Base-by-base conservation (phyloP, 2,888 invertebrate genomes). In the Drymonia ruficornis region DNA sequence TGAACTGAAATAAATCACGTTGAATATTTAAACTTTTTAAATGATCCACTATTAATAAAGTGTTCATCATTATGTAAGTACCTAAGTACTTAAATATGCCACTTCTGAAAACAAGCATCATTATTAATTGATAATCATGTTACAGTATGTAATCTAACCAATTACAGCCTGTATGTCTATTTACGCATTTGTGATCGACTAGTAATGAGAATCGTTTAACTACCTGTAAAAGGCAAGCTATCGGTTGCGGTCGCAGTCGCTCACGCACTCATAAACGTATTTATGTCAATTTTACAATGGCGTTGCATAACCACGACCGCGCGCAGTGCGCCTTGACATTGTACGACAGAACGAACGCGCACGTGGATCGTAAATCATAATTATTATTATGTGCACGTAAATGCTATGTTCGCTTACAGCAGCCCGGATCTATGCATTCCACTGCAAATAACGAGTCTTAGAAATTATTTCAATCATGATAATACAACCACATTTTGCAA, bases 311-410 rank as follows among this genome's bases (percentile, higher is more conserved):
- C 71, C 68, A 70, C 72, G 72, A 70, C 74, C 73, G 74, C 67
- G 67, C 72, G 56, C 58, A 74, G 76, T 78, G 75, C 70, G 86
- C 91, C 91, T 91, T 91, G 91, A 91, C 91, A 91, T 90, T 92
- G 91, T 79, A 81, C 87, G 80, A 85, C 82, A 83, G 82, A 83
- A 74, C 86, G 84, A 84, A 85, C 87, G 74, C 65, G 78, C 89
- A 90, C 91, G 89, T 90, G 90, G 82, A 89, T 84, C 82, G 81
- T 87, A 83, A 89, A 89, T 86, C 79, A 84, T 78, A 76, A 12
- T 72, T 72, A 76, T n/a, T 69, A 71, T 76, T 73, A 73, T 67
- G 72, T 67, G 63, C 71, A 71, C 61, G 71, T 72, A 59, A 40
- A 42, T 31, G 23, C 42, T 42, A 48, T 56, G 55, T 47, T 28